Base-by-base conservation (phyloP, 2,113 vertebrate genomes). In the Sardina pilchardus region DNA sequence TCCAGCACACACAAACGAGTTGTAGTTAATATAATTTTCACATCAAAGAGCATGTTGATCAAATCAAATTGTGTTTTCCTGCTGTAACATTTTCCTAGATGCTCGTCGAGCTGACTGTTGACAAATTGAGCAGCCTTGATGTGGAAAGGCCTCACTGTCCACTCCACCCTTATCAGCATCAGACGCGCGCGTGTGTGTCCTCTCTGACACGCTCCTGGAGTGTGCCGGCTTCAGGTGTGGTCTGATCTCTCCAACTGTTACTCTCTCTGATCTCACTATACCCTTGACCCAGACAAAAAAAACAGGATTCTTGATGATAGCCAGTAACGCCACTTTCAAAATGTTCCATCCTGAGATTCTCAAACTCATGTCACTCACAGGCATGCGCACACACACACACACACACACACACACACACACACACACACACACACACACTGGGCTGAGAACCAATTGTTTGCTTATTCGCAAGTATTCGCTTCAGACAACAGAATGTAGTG, bases 181-280 rank as follows among this genome's bases (percentile, higher is more conserved):
- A 84, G 88, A n/a, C n/a, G 87, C 63, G 71, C 34, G 30, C 26
- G n/a, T 91, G 93, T 91, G 91, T 90, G 82, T 92, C 89, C 91
- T 91, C 88, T 88, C 88, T 83, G 93, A 90, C 95, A 95, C 94
- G 92, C 95, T 95, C 94, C 93, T 86, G 92, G 92, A 95, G 94
- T 90, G 94, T 94, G 95, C 91, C 92, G 91, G 90, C 91, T 90
- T 90, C 94, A 95, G 94, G 95, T 96, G 96, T 95, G 95, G 95
- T 92, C 95, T 5, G 71, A 16, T 34, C 90, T 19, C 88, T 83
- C 44, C 30, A 89, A 88, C 16, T 26, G 90, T 5, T 44, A 88
- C 0, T 84, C 42, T 71, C 48, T 90, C 88, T 90, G 75, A 89
- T 91, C 93, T 91, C 90, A 4, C 86, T 92, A 91, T 92, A 91